Evolutionary conservation across 1,140 invertebrate genomes (phyloP).

Genomic region (Drosophila erecta): DNA sequence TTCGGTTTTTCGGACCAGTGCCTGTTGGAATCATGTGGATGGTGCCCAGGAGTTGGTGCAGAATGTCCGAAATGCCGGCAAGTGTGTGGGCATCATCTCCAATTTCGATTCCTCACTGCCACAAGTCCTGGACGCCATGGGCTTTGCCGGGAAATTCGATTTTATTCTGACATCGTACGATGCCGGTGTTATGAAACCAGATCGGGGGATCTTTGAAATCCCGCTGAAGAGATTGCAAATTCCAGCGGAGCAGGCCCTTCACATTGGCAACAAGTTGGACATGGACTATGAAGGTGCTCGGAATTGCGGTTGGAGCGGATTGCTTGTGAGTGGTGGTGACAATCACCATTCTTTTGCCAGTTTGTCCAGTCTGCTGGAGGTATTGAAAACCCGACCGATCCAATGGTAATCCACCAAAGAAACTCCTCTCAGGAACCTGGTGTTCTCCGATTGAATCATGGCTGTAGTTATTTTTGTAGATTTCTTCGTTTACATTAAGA

Average conservation of each 20-base stretch:
- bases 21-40: constrained; percentile 62
- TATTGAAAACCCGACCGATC: constrained; percentile 51
- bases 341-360: constrained; percentile 42
- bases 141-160: constrained; percentile 61
- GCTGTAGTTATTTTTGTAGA: constrained; percentile 15
- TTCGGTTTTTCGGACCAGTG: constrained; percentile 54
- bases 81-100: constrained; percentile 76
- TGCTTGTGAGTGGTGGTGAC: constrained; percentile 63
- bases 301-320: constrained; percentile 90
- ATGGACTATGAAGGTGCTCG: constrained; percentile 92
- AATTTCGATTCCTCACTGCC: constrained; percentile 77
- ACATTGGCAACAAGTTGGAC: constrained; percentile 91
- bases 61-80: constrained; percentile 48
- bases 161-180: constrained; percentile 82
- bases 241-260: constrained; percentile 88
- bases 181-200: constrained; percentile 68
- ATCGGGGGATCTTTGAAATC: constrained; percentile 61
- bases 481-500: constrained; percentile 3
- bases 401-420: constrained; percentile 48
- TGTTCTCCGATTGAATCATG: background rate
- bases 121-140: constrained; percentile 59
- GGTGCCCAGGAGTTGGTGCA: constrained; percentile 61
- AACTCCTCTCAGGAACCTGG: background rate
- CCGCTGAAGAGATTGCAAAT: constrained; percentile 65
- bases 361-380: constrained; percentile 43